These are phyloP conservation scores for Boleophthalmus pectinirostris DNA, from an alignment of 2,113 vertebrate species.

Conservation along the genomic window DNA sequence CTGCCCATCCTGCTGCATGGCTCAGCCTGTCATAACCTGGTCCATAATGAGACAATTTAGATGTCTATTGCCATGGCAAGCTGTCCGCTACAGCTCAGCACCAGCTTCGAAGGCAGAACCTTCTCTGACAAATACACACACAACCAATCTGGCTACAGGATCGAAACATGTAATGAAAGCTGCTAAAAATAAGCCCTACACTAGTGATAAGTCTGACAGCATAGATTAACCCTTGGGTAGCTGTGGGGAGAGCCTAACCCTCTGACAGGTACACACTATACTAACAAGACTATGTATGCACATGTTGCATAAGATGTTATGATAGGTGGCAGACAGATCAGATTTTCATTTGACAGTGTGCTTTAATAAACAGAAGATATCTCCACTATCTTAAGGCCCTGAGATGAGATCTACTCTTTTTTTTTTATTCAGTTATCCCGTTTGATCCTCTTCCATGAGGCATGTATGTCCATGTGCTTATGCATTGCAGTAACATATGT, in stretches of 20 bases:
- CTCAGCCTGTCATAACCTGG: conserved; percentile 67
- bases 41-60: conserved; percentile 77
- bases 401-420: conserved; percentile 55
- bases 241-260: conserved; percentile 37
- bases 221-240: conserved; percentile 66
- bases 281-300: conserved; percentile 3
- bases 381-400: conserved; percentile 53
- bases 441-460: conserved; percentile 61
- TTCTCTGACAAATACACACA: conserved; percentile 65
- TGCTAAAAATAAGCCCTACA: conserved; percentile 72
- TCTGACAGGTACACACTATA: conserved; percentile 23
- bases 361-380: conserved; percentile 59
- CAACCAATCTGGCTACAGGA: conserved; percentile 57
- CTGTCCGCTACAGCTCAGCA: conserved; percentile 61
- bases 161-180: conserved; percentile 68
- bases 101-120: conserved; percentile 58
- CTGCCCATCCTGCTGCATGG: conserved; percentile 38
- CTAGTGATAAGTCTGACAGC: conserved; percentile 57
- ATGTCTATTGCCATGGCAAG: conserved; percentile 68
- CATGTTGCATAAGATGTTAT: conserved; percentile 1
- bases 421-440: too few relatives aligned
- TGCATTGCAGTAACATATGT: conserved; percentile 35
- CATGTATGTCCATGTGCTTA: conserved; percentile 47
- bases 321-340: conserved; percentile 32
- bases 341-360: conserved; percentile 47